These are phyloP conservation scores for Sinelater perroti DNA, from an alignment of 2,888 invertebrate genomes.

Conservation along the genomic window DNA sequence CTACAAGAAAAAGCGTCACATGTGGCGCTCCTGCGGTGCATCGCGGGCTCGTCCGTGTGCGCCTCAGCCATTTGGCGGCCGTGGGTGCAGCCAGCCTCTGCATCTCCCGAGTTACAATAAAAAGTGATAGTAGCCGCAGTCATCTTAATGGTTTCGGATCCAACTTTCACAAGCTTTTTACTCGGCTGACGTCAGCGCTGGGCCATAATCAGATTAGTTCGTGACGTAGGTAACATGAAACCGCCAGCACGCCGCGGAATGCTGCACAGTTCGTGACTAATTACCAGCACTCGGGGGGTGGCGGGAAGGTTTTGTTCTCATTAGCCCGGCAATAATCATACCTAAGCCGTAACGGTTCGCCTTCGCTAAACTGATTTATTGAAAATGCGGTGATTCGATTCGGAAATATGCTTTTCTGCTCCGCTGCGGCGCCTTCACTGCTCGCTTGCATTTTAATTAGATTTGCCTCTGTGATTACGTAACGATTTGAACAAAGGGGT, in stretches of 20 bases:
- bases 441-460: too few species aligned
- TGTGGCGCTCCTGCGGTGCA: not conserved
- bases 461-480: too few species aligned
- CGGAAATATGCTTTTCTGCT: too few species aligned
- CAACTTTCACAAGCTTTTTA: conserved; percentile 37
- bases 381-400: not conserved
- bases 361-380: conserved; percentile 5
- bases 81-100: not conserved
- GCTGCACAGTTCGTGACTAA: conserved; percentile 21
- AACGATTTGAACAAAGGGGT: too few species aligned
- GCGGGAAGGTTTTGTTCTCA: conserved; percentile 15
- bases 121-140: conserved; percentile 33
- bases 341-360: not conserved
- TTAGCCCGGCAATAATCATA: not conserved
- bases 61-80: too few species aligned
- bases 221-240: conserved; percentile 12
- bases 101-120: conserved; percentile 16
- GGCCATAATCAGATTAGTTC: conserved; percentile 13
- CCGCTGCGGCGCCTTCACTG: too few species aligned
- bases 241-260: not conserved
- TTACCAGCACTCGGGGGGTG: conserved; percentile 14
- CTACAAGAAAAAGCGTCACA: not conserved
- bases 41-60: not conserved
- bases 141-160: conserved; percentile 24
- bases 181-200: conserved; percentile 32